Percentiles rank a stretch among this genome's conserved stretches.
These are phyloP conservation scores for Scaptomyza tumidula DNA, from an alignment of 2,888 invertebrate genomes.

Conservation along the genomic window DNA sequence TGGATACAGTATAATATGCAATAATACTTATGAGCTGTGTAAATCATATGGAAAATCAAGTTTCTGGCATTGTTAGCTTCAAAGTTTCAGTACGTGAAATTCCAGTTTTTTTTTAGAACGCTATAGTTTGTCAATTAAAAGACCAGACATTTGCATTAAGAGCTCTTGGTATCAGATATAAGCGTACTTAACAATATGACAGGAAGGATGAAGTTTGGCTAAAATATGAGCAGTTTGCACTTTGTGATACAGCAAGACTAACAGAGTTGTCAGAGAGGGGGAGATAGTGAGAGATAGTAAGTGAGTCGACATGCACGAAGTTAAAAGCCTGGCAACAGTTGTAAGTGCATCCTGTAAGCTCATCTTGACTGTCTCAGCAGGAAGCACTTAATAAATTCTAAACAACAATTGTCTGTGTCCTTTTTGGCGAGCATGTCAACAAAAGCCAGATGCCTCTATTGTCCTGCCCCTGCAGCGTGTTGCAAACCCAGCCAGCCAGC, in stretches of 20 bases:
- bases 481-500: slow-evolving; percentile 4
- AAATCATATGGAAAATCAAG: slow-evolving; percentile 2
- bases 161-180: slow-evolving; percentile 28
- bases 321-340: slow-evolving; percentile 48
- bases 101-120: slow-evolving; percentile 14
- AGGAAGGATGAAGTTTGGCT: slow-evolving; percentile 55
- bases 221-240: slow-evolving; percentile 29
- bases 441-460: slow-evolving; percentile 54
- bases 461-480: slow-evolving; percentile 19
- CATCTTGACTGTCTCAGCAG: slow-evolving; percentile 60
- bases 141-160: slow-evolving; percentile 58
- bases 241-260: not conserved
- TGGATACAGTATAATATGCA: not conserved
- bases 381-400: slow-evolving; percentile 78
- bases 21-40: not conserved
- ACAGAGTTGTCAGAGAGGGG: not conserved
- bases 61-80: not conserved
- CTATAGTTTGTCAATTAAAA: slow-evolving; percentile 52
- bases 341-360: slow-evolving; percentile 57
- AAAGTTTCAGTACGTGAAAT: slow-evolving; percentile 1
- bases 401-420: slow-evolving; percentile 60
- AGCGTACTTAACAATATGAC: slow-evolving; percentile 12
- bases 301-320: slow-evolving; percentile 19
- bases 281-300: not conserved
- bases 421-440: slow-evolving; percentile 52